phyloP scores from a whole-genome alignment of 2,888 invertebrate species.

The Clostera curtula region DNA sequence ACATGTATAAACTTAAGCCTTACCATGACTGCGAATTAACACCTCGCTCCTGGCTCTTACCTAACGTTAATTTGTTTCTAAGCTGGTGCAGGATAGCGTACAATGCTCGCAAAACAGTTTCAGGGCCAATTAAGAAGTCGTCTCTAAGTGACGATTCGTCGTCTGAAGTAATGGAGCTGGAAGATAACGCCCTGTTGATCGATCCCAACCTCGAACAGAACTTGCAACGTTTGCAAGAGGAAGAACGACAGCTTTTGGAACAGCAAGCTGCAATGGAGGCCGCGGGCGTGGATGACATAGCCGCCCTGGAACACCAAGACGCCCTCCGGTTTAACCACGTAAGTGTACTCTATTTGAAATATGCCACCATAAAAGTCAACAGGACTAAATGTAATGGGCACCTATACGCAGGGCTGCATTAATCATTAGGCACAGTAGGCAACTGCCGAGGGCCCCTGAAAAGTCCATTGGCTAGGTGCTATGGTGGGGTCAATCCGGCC shows the following conservation, averaged over 20 bases:
- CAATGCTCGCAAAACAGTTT: slow-evolving; percentile 34
- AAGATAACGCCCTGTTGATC: slow-evolving; percentile 85
- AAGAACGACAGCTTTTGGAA: slow-evolving; percentile 83
- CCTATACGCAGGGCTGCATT: too few relatives aligned
- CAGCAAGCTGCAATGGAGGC: slow-evolving; percentile 83
- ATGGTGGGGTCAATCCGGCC: too few relatives aligned
- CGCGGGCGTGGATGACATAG: slow-evolving; percentile 49
- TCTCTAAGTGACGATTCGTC: slow-evolving; percentile 88
- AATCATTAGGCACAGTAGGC: too few relatives aligned
- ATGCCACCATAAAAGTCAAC: too few relatives aligned
- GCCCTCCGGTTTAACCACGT: slow-evolving; percentile 57
- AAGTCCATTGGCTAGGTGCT: too few relatives aligned
- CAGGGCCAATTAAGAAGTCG: slow-evolving; percentile 93
- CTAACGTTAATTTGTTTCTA: too few relatives aligned
- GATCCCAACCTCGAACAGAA: slow-evolving; percentile 53
- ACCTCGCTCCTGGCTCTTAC: too few relatives aligned
- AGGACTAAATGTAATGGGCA: too few relatives aligned
- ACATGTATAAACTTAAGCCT: too few relatives aligned
- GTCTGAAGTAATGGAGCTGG: slow-evolving; percentile 94
- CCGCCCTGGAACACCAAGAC: slow-evolving; percentile 56
- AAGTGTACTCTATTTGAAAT: slow-evolving; percentile 7
- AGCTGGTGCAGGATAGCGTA: slow-evolving; percentile 3
- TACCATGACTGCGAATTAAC: too few relatives aligned
- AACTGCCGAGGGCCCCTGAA: too few relatives aligned
- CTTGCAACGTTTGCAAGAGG: slow-evolving; percentile 73